Percentiles rank a stretch among this genome's conserved stretches.
Evolutionary conservation across 2,888 invertebrate species (phyloP).

Genomic region (Lycia hirtaria): DNA sequence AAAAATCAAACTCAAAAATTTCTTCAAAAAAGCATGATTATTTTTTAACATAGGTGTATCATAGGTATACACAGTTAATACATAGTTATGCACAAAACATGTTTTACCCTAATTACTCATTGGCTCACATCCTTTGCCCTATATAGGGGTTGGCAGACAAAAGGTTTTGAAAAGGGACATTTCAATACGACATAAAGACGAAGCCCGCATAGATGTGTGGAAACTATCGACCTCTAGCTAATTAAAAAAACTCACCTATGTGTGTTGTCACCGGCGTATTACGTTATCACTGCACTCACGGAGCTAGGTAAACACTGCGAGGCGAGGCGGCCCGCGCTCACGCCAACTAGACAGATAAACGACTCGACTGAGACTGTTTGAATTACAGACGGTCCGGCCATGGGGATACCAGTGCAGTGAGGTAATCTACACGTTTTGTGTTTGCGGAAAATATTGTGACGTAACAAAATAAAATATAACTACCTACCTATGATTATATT

Average conservation of each 20-base stretch:
- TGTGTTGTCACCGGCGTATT: slow-evolving; percentile 47
- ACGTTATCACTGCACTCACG: slow-evolving; percentile 70
- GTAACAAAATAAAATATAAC: no score
- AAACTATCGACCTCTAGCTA: slow-evolving; percentile 12
- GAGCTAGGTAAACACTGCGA: slow-evolving; percentile 60
- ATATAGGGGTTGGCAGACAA: slow-evolving; percentile 3
- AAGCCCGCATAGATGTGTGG: neutral
- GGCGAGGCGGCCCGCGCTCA: slow-evolving; percentile 45
- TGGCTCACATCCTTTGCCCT: slow-evolving; percentile 10
- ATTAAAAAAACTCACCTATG: slow-evolving; percentile 21
- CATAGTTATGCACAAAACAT: neutral
- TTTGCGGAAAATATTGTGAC: neutral
- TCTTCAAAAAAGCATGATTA: neutral
- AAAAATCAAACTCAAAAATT: neutral
- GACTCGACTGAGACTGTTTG: slow-evolving; percentile 36
- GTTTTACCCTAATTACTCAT: slow-evolving; percentile 18
- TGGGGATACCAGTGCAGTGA: slow-evolving; percentile 55
- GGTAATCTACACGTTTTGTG: slow-evolving; percentile 36
- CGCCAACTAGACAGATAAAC: slow-evolving; percentile 62
- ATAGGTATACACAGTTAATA: no score
- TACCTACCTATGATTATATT: neutral
- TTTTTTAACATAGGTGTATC: no score
- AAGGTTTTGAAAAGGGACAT: slow-evolving; percentile 14
- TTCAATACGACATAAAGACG: neutral
- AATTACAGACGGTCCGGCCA: slow-evolving; percentile 43